Evolutionary conservation across 2,113 vertebrate species (phyloP).

Genomic region (Aphelocoma coerulescens): DNA sequence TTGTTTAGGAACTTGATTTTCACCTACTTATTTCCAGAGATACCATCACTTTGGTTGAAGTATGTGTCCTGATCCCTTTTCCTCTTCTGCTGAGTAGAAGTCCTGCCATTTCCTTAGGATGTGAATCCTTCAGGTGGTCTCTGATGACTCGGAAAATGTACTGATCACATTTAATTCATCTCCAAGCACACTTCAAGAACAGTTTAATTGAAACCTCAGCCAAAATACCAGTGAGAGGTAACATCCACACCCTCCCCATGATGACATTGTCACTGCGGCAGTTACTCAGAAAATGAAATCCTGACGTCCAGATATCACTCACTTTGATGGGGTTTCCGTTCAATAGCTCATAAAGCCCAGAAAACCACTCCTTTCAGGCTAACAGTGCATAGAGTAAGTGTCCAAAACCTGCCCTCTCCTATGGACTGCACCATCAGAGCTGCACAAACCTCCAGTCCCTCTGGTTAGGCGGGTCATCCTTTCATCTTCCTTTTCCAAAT

Average conservation of each 20-base stretch:
- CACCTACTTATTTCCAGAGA: neutral
- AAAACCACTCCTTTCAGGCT: neutral
- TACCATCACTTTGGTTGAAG: neutral
- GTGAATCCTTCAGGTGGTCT: neutral
- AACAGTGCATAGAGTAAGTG: neutral
- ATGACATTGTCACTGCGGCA: fast-evolving
- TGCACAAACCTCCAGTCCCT: neutral
- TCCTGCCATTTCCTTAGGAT: neutral
- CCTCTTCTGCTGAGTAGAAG: neutral
- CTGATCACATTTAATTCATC: neutral
- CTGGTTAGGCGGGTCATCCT: fast-evolving
- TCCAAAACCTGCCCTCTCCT: neutral
- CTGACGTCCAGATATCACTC: neutral
- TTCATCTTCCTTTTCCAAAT: neutral
- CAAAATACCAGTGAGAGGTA: neutral
- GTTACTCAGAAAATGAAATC: neutral
- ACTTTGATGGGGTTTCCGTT: neutral
- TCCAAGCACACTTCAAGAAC: neutral
- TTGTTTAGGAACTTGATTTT: neutral
- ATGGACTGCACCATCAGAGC: neutral
- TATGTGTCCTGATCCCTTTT: neutral
- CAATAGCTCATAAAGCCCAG: neutral
- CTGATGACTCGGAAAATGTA: neutral
- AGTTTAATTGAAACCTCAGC: neutral
- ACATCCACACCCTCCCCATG: neutral